Conservation (phyloP, 1,140 invertebrate species). For the Apocrypta bakeri region DNA sequence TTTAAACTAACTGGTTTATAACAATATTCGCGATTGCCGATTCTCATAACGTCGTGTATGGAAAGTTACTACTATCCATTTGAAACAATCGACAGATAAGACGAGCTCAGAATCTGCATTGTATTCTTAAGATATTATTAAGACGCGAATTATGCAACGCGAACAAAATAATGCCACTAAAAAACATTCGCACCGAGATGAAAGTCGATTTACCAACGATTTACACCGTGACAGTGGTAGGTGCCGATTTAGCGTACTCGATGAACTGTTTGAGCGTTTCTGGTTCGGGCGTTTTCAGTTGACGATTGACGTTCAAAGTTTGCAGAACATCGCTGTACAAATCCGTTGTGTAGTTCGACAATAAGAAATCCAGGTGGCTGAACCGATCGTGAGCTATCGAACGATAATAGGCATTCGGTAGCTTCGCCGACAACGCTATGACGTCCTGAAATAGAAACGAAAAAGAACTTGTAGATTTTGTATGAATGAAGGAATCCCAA, state of each 20-base stretch:
- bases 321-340: constrained; percentile 74
- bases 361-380: constrained; percentile 84
- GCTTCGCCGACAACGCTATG: constrained; percentile 70
- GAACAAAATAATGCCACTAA: neutral
- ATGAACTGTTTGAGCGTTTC: neutral
- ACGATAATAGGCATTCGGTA: constrained; percentile 72
- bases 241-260: constrained; percentile 27
- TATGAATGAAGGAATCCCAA: neutral
- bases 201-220: neutral
- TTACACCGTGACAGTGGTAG: constrained; percentile 36
- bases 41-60: too few species aligned
- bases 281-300: neutral
- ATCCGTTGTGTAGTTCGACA: constrained; percentile 77
- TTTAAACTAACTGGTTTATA: neutral
- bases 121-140: too few species aligned
- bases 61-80: too few species aligned
- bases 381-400: constrained; percentile 77
- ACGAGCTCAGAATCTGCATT: neutral
- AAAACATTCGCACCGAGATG: neutral
- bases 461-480: neutral
- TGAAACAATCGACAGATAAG: neutral
- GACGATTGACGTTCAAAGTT: neutral
- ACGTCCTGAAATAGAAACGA: constrained; percentile 76
- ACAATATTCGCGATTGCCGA: neutral
- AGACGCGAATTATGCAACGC: neutral